Base-by-base conservation (phyloP, 1,140 invertebrate genomes). In the Cotesia chilonis region DNA sequence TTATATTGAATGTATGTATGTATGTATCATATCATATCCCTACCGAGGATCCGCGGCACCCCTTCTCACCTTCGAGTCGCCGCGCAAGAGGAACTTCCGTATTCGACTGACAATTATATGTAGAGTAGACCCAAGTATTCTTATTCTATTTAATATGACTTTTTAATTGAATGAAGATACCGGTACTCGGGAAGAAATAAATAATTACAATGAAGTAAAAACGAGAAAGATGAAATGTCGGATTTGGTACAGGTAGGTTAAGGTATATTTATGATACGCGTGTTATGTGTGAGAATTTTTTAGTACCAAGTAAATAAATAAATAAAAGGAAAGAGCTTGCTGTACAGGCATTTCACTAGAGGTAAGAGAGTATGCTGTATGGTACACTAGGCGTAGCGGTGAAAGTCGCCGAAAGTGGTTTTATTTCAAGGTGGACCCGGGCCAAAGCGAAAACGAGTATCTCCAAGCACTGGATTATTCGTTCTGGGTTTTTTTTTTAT, bases 371-470 rank as follows among this genome's bases (percentile, higher is more conserved):
- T 54, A 28, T 68, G 64, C 52, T 55, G 66, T 54, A 57, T 12
- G 47, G 37, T 36, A 14, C 75, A 75, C 76, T 79, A 79, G 75
- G 75, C 77, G 74, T 72, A 68, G 17, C 47, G 77, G 79, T 77
- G 79, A 81, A 81, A 81, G 79, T 80, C 20, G 73, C 75, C 78
- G 77, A 80, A 80, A 80, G 77, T 76, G 67, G 74, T 74, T 76
- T 47, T 47, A 47, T 47, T 47, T 71, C 73, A 60, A 60, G 35
- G 68, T 57, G 60, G 54, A 59, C 63, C 75, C 68, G 51, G 64
- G 72, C 72, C 66, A 36, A 17, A 37, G 64, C 70, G 65, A 68
- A 60, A 72, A 72, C 65, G 10, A 61, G 64, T 51, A 35, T 60
- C 71, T 68, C 37, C 6, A 70, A 47, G 47, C 52, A 28, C 70